Evolutionary conservation across 2,888 invertebrate species (phyloP).

Genomic region (Dysmachus trigonus): DNA sequence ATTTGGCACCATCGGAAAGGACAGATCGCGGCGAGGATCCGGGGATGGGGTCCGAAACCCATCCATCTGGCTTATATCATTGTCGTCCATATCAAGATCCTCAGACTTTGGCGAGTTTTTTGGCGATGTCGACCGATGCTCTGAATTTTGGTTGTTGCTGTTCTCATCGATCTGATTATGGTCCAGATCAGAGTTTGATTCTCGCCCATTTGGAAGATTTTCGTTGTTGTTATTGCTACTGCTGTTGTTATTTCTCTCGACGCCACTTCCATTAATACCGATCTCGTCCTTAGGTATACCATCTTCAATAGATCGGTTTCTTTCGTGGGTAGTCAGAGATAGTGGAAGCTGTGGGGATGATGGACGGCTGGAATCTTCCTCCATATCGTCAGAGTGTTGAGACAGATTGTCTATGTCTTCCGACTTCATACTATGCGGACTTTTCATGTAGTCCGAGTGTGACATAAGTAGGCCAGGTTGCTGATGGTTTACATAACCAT

Average conservation of each 20-base stretch:
- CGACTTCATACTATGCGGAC: conserved; percentile 69
- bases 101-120: conserved; percentile 56
- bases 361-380: conserved; percentile 74
- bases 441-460: conserved; percentile 73
- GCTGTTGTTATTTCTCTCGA: conserved; percentile 36
- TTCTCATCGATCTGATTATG: conserved; percentile 53
- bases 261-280: conserved; percentile 24
- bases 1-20: conserved; percentile 86
- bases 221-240: conserved; percentile 40
- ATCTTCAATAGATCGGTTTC: conserved; percentile 55
- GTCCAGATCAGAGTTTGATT: conserved; percentile 49
- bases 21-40: conserved; percentile 69
- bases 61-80: conserved; percentile 62
- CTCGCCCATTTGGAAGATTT: conserved; percentile 48
- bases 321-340: conserved; percentile 72
- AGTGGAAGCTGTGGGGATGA: conserved; percentile 75
- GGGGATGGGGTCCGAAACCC: conserved; percentile 62
- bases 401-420: conserved; percentile 74
- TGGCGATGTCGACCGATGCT: conserved; percentile 58
- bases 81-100: conserved; percentile 62
- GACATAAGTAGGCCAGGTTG: conserved; percentile 68
- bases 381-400: conserved; percentile 74
- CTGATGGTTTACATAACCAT: conserved; percentile 62
- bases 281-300: conserved; percentile 45
- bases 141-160: conserved; percentile 58